Base-by-base conservation (phyloP, 2,888 invertebrate genomes). In the Diarsia rubi region DNA sequence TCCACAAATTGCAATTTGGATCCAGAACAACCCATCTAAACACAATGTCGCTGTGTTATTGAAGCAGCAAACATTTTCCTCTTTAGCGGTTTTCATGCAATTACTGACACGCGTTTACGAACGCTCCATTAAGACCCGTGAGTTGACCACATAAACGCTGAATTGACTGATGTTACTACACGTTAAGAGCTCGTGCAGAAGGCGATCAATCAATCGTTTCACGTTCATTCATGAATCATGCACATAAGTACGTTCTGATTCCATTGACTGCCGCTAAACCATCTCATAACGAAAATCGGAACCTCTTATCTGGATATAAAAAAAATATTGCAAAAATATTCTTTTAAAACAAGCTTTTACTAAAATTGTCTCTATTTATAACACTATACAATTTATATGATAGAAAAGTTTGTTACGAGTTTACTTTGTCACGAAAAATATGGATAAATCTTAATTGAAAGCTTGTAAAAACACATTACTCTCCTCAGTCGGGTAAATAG, bases 111-210 rank as follows among this genome's bases (percentile, higher is more conserved):
- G 24, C 62, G 47, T 64, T 78, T 37, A 62, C 64, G 31, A 57
- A 54, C 12, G 44, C 42, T 57, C 64, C 47, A 65, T 78, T 68
- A 59, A 57, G 37, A 68, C 31, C 60, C 24, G 69, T 31, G 67
- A 60, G 72, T 68, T 54, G 79, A 83, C 83, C 16, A 45, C 72
- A 27, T 72, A 79, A 81, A 57, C 59, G 54, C 62, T 72, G 37
- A 74, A 84, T 80, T 80, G 59, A 60, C 63, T 64, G 72, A 60
- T 83, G 62, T 63, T 45, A 44, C 49, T 45, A 64, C 42, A 78
- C 78, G 49, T 78, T 68, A 37, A 65, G 69, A 60, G 47, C 54
- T 54, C 47, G 60, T 37, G 37, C 52, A 62, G 24, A 69, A 69
- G 42, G 65, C 69, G 69, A 69, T 57, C 62, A 60, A 60, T 49